Evolutionary conservation across 2,888 invertebrate species (phyloP), one percentile per base, ranked within the genome.

Genomic region (Polia nebulosa): DNA sequence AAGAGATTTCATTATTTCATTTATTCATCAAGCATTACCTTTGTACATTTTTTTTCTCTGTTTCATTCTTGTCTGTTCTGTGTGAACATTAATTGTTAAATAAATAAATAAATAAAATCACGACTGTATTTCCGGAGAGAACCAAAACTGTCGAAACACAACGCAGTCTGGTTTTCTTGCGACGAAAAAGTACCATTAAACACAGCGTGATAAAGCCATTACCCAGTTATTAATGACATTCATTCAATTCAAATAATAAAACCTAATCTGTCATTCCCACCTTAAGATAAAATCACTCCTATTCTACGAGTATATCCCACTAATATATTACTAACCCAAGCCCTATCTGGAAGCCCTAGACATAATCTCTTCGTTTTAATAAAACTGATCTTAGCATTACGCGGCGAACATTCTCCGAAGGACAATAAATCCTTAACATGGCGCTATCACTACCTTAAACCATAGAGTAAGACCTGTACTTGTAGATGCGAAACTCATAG

Each of bases 361-460:
- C 57, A 57, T 56, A 60, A 72, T 79, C 60, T 75, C 57, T 68
- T 51, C 45, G 62, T 58, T 71, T 69, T 68, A 79, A 70, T 68
- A 76, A 73, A 74, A 68, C 68, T 58, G 64, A 68, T 73, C 83
- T 77, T 55, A 60, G 36, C 36, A 52, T 70, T 71, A 52, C 51
- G 44, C 17, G 51, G 55, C 45, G 52, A 60, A 59, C 49, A 61
- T 56, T 73, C 72, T 78, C 69, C 65, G 55, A 76, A 84, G 81
- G 76, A 80, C 80, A 80, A 88, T 90, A 90, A 90, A 90, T 90
- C 87, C 83, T 76, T 68, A 72, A 83, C 82, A 80, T 82, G 76
- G 78, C 65, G 67, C 69, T n/a, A n/a, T n/a, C n/a, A n/a, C n/a
- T 78, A 71, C 76, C 80, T 84, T 81, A 80, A 39, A 32, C 52